These are phyloP conservation scores for Coelogynopora nodosa DNA, from an alignment of 2,888 invertebrate genomes.

Conservation along the genomic window DNA sequence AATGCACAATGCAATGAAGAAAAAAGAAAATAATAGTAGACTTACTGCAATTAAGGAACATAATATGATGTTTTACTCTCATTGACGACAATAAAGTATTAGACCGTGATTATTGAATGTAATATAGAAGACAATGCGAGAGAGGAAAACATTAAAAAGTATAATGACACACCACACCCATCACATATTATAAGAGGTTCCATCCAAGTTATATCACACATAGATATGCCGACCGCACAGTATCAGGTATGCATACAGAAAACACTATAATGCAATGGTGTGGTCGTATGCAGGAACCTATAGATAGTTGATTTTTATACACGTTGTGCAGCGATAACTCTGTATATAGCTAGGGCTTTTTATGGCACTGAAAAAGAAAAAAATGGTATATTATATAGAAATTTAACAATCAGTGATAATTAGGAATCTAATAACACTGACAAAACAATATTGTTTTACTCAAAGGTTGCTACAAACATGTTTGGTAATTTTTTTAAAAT, in stretches of 20 bases:
- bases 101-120: background rate
- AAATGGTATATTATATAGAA: too few relatives aligned
- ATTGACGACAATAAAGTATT: conserved; percentile 3
- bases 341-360: background rate
- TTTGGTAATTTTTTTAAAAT: too few relatives aligned
- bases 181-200: background rate
- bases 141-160: conserved; percentile 14
- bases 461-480: background rate
- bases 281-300: background rate
- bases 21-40: background rate
- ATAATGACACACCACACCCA: background rate
- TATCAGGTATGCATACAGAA: background rate
- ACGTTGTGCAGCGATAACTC: background rate
- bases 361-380: background rate
- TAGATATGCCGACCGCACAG: background rate
- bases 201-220: background rate
- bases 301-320: conserved; percentile 1
- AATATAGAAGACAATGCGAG: background rate
- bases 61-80: background rate
- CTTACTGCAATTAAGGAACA: background rate
- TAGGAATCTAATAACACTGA: too few relatives aligned
- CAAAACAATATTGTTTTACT: background rate
- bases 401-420: too few relatives aligned
- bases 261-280: background rate
- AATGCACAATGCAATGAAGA: conserved; percentile 12